Evolutionary conservation across 1,140 invertebrate genomes (phyloP), one percentile per base, ranked within the genome.

Genomic region (Papilio glaucus): DNA sequence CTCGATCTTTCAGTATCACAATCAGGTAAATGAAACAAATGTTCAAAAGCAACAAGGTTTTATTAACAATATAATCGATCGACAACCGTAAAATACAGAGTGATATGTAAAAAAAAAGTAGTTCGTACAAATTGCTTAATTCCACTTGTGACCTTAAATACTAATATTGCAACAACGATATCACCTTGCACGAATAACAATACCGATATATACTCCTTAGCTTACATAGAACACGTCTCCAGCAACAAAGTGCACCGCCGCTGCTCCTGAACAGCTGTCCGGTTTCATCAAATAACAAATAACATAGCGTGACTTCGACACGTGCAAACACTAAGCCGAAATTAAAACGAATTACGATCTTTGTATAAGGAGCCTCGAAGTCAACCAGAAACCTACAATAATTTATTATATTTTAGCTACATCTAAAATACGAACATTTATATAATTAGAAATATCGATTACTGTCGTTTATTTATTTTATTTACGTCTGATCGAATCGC

Each of bases 91-190:
- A 74, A 75, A 67, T 67, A 72, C 63, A 74, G 37, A 49, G n/a
- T 33, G 29, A 3, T 71, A 49, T 63, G 42, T 33, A 65, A 57
- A 67, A 74, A 72, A 61, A 70, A 77, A 29, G 63, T 71, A 77
- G 71, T 73, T 74, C 74, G 38, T 45, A 68, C 63, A 68, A 68
- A 45, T 26, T 75, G 83, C 81, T 81, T 79, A 86, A 81, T 81
- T 75, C 77, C 72, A 77, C 75, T 65, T 70, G 75, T 82, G 84
- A 83, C 79, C 86, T 88, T 88, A 89, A 72, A 79, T 10, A 81
- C 86, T 90, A 92, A 83, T 92, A 92, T 92, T 92, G 88, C 90
- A 92, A 92, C 86, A 84, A 81, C 83, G 81, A 79, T 88, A 92
- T 92, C 90, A 92, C 90, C 90, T 88, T 85, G 88, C 85, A 87